phyloP scores from a whole-genome alignment of 2,113 vertebrate species.

The Muntiacus reevesi region DNA sequence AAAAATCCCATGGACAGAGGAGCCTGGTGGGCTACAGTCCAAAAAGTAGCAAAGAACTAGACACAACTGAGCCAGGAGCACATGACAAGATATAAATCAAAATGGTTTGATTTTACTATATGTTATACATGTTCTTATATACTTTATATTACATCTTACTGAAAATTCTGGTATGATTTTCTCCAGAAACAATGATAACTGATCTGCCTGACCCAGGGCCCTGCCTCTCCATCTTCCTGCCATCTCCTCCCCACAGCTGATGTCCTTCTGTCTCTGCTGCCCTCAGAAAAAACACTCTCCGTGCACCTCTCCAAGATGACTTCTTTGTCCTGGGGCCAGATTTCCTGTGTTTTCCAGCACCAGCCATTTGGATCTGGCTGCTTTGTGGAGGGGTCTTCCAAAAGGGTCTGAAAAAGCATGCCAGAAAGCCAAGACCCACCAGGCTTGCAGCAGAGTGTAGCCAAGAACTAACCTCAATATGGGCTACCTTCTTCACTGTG shows the following conservation, averaged over 20 bases:
- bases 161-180: background rate
- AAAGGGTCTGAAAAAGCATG: background rate
- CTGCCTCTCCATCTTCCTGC: background rate
- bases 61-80: rapidly evolving
- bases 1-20: background rate
- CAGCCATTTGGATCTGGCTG: background rate
- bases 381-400: background rate
- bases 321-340: background rate
- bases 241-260: background rate
- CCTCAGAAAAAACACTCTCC: background rate
- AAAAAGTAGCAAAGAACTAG: background rate
- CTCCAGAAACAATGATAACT: background rate
- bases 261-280: background rate
- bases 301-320: background rate
- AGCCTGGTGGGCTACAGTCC: background rate
- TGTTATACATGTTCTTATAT: background rate
- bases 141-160: background rate
- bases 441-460: background rate
- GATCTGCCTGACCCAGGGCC: background rate
- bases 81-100: background rate
- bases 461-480: background rate
- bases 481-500: background rate
- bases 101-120: background rate
- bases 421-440: background rate
- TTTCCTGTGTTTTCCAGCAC: background rate